Conservation (phyloP, 2,113 vertebrate genomes). For the Chitala chitala region DNA sequence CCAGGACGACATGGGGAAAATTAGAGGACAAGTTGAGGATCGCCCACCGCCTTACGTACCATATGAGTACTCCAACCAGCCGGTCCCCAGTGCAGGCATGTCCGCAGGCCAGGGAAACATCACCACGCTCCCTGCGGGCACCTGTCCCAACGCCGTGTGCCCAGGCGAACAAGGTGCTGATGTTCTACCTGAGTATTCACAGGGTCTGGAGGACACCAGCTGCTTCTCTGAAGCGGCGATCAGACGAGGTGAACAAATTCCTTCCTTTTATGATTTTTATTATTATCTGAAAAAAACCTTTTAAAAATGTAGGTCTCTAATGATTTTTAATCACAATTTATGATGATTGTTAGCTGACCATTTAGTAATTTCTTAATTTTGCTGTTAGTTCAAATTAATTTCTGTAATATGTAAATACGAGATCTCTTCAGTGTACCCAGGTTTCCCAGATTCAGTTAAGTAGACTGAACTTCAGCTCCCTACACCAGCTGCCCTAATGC, state of each 20-base stretch:
- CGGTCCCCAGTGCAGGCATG: constrained; percentile 9
- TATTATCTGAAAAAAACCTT: background rate
- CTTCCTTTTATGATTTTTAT: background rate
- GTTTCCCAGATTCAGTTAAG: too few species aligned
- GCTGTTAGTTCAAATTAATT: too few species aligned
- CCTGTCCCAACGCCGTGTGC: constrained; percentile 13
- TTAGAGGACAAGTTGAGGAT: constrained; percentile 1
- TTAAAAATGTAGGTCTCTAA: background rate
- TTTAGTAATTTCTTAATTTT: too few species aligned
- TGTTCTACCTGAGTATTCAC: constrained; percentile 42
- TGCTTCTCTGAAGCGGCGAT: constrained; percentile 50
- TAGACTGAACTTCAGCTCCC: too few species aligned
- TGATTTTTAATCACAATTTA: background rate
- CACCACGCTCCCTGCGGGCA: constrained; percentile 30
- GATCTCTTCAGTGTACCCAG: too few species aligned
- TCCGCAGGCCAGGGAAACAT: constrained; percentile 39
- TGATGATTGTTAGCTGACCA: too few species aligned
- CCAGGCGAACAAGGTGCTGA: constrained; percentile 12
- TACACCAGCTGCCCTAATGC: too few species aligned
- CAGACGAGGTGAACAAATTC: constrained; percentile 47
- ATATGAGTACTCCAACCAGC: background rate
- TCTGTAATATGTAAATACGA: too few species aligned
- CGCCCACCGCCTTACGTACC: constrained; percentile 43
- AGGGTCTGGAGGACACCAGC: constrained; percentile 27
- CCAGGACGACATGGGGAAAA: constrained; percentile 15